These are phyloP conservation scores for Phymatocera aterrima DNA, from an alignment of 2,888 invertebrate species.

Conservation along the genomic window DNA sequence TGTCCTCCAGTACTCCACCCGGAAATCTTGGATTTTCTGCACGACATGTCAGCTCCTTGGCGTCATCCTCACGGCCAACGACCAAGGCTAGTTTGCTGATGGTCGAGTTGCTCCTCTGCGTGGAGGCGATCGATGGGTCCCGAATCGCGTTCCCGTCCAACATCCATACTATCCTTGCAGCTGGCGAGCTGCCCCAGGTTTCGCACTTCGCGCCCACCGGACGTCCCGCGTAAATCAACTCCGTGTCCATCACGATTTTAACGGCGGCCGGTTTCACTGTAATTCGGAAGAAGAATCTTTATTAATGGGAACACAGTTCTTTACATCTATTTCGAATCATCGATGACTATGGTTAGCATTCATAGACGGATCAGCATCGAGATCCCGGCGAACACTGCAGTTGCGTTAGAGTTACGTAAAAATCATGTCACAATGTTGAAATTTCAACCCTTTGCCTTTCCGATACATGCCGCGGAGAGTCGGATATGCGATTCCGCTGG, in stretches of 20 bases:
- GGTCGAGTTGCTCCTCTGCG: slow-evolving; percentile 79
- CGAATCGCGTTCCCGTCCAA: slow-evolving; percentile 83
- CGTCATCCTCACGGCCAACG: slow-evolving; percentile 87
- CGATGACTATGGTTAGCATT: too few relatives aligned
- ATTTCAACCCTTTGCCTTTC: neutral
- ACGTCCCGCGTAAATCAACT: slow-evolving; percentile 84
- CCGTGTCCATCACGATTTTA: slow-evolving; percentile 84
- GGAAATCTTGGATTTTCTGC: slow-evolving; percentile 93
- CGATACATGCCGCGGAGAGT: neutral
- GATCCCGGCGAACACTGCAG: too few relatives aligned
- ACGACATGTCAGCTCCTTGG: slow-evolving; percentile 88
- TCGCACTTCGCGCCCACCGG: slow-evolving; percentile 87
- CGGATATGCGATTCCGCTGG: slow-evolving; percentile 11
- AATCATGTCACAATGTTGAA: neutral
- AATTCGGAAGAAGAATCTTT: too few relatives aligned
- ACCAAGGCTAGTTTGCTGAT: slow-evolving; percentile 84
- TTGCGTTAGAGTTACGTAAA: too few relatives aligned
- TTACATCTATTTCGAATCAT: too few relatives aligned
- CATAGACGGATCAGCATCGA: too few relatives aligned
- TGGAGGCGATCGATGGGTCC: slow-evolving; percentile 80
- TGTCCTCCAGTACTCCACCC: slow-evolving; percentile 87
- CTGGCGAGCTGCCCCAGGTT: slow-evolving; percentile 88
- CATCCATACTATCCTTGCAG: slow-evolving; percentile 89
- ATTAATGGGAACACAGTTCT: neutral
- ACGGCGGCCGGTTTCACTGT: slow-evolving; percentile 88